phyloP scores from a whole-genome alignment of 2,797 vertebrate species.

The Chiloscyllium punctatum region DNA sequence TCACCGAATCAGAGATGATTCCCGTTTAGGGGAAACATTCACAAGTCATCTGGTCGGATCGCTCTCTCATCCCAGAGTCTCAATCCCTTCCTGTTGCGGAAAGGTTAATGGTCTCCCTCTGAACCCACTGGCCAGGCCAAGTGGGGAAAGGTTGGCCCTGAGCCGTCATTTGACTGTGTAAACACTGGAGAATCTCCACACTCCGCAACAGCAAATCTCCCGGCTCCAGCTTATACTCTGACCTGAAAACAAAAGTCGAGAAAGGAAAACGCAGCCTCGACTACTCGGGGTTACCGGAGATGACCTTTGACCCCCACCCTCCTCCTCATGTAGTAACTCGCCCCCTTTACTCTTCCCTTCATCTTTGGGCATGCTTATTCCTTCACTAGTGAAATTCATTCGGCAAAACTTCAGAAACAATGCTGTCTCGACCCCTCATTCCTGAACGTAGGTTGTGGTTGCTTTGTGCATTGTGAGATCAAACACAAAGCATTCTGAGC shows the following conservation, averaged over 20 bases:
- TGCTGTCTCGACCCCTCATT: background rate
- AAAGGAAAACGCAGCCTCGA: background rate
- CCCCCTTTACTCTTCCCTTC: background rate
- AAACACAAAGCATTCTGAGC: conserved; percentile 59
- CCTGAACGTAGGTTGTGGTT: conserved; percentile 44
- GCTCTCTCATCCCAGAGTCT: background rate
- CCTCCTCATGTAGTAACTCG: too few relatives aligned
- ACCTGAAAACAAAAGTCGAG: too few relatives aligned
- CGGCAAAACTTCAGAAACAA: background rate
- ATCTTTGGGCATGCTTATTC: background rate
- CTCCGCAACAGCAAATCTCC: background rate
- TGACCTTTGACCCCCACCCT: background rate
- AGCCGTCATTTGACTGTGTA: background rate
- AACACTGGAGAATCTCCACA: background rate
- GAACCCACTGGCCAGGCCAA: background rate
- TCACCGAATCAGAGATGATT: background rate
- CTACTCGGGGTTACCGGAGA: too few relatives aligned
- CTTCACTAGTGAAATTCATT: background rate
- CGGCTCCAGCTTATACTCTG: background rate
- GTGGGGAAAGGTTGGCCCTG: background rate
- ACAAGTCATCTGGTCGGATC: background rate
- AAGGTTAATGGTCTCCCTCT: background rate
- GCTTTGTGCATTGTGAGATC: conserved; percentile 71
- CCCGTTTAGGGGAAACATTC: background rate
- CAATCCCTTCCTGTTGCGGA: background rate